Evolutionary conservation across 2,888 invertebrate genomes (phyloP), one percentile per base, ranked within the genome.

Genomic region (Sphinx pinastri): DNA sequence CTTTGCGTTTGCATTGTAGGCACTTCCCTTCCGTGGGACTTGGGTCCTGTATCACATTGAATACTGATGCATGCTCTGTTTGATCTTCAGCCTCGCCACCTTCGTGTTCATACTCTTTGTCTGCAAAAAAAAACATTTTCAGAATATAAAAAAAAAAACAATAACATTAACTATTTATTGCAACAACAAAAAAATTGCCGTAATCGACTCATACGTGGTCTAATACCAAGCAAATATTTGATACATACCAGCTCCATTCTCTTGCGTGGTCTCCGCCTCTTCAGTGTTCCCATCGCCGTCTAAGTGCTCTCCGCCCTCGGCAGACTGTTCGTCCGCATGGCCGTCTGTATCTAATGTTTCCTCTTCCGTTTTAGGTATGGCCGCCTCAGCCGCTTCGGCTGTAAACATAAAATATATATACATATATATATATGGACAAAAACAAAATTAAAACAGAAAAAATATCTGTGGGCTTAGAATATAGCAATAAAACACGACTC

Each of bases 61-160:
- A 86, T 6, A 81, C 79, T 78, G 82, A 78, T 75, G 77, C 81
- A 72, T 83, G 94, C 74, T 90, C 88, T 0, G 78, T 69, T 74
- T 88, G 47, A 0, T 63, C 63, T 63, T 63, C 63, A 47, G 63
- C 90, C 25, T 88, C 87, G 4, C 93, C 81, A 74, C 95, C 95
- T 57, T 95, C 95, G 76, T 81, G 83, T 77, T 84, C 95, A 74
- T 93, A 90, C 71, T 95, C 95, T 75, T 94, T 90, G 52, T 95
- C 95, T 89, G 92, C 19, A 74, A 76, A 60, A 63, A 38, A 58
- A 1, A 19, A 47, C 8, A 25, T 10, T 59, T 31, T 38, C 2
- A 55, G 2, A 55, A 55, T 51, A 55, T 55, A 11, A 55, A 25
- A 14, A n/a, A n/a, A 4, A 38, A 38, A 2, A 2, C 38, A 38